Evolutionary conservation across 1,140 invertebrate genomes (phyloP).

Genomic region (Mya arenaria): DNA sequence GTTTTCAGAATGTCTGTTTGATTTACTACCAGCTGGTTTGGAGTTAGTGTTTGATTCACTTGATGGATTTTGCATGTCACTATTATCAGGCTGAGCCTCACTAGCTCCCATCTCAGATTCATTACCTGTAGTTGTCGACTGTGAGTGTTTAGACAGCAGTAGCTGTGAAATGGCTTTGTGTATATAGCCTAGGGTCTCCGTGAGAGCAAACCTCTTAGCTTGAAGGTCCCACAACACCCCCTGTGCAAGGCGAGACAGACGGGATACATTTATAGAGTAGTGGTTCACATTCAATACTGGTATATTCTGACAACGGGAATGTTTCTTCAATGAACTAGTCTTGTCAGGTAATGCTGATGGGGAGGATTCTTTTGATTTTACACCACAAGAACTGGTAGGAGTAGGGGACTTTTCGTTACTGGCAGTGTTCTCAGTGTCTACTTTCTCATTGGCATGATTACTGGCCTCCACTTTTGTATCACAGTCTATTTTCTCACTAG

Average conservation of each 20-base stretch:
- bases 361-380: background rate
- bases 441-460: background rate
- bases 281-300: slow-evolving; percentile 44
- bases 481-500: too few relatives aligned
- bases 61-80: slow-evolving; percentile 10
- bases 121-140: background rate
- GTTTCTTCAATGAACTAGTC: background rate
- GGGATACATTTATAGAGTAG: slow-evolving; percentile 55
- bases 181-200: slow-evolving; percentile 75
- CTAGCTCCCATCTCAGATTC: background rate
- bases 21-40: background rate
- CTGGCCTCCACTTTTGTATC: too few relatives aligned
- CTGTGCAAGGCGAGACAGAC: slow-evolving; percentile 66
- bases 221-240: slow-evolving; percentile 76
- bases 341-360: background rate
- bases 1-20: background rate
- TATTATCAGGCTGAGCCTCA: background rate
- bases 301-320: background rate
- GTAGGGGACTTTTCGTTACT: background rate
- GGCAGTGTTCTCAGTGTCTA: background rate
- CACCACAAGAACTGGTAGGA: too few relatives aligned
- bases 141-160: slow-evolving; percentile 67
- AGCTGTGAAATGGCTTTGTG: slow-evolving; percentile 76
- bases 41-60: background rate
- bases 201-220: slow-evolving; percentile 72